Evolutionary conservation across 2,888 invertebrate species (phyloP), one percentile per base, ranked within the genome.

Genomic region (Mycalesis mineus): DNA sequence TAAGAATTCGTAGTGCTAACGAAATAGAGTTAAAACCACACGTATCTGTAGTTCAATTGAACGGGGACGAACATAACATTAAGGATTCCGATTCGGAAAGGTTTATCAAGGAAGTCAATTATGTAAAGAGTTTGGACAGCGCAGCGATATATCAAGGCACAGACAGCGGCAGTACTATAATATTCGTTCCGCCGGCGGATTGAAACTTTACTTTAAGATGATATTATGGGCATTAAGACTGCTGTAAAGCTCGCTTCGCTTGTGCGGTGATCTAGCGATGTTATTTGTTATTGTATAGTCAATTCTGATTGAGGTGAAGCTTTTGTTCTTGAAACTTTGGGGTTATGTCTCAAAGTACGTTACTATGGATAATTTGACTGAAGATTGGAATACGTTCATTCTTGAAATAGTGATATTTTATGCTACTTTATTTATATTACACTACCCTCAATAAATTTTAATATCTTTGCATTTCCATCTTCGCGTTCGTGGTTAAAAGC

Each of bases 131-230:
- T 68, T 70, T 87, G 57, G 87, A 84, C 0, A 81, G 82, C 60
- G 73, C 87, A 0, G 84, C 80, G 48, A 81, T 88, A 15, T 85
- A 87, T 48, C 69, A 79, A 0, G 78, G 78, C 0, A 84, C 81
- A 8, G 80, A 86, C n/a, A 83, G 85, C 37, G 88, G 88, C 0
- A 88, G 88, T 65, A 89, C 89, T 0, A 88, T 89, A 1, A 88
- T 89, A 4, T 74, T 86, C 0, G 80, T 89, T 4, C 88, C 88
- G 5, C 88, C 88, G 2, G 85, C 88, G 0, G 88, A 88, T 73
- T 89, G 88, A 88, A 15, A 64, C 37, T 59, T 22, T 17, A 8
- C 17, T 15, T 4, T 40, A 28, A 44, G 57, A 52, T 55, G 57
- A 45, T 61, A 52, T 42, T 9, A 33, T 55, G 55, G 58, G 55